Evolutionary conservation across 2,888 invertebrate species (phyloP).

Genomic region (Apamea epomidion): DNA sequence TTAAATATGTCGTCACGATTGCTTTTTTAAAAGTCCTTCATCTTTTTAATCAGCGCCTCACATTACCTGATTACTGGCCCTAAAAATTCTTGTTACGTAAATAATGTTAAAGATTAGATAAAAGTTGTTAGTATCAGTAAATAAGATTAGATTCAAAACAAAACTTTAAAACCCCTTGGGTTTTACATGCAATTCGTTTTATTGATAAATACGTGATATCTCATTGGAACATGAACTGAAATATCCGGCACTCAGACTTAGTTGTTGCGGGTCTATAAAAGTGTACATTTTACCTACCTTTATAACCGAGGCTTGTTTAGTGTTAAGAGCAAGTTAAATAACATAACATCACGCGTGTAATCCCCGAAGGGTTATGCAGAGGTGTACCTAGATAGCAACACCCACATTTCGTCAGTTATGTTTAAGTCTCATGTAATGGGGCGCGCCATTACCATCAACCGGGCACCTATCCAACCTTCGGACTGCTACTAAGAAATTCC

Average conservation of each 20-base stretch:
- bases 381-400: neutral
- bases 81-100: constrained; percentile 33
- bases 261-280: neutral
- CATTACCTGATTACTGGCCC: constrained; percentile 15
- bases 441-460: neutral
- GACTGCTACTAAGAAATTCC: neutral
- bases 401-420: neutral
- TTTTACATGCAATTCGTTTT: constrained; percentile 43
- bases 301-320: neutral
- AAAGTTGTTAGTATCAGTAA: constrained; percentile 27
- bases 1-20: neutral
- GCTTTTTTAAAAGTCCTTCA: neutral
- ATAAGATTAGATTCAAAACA: constrained; percentile 59
- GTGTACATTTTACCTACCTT: neutral
- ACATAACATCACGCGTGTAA: neutral
- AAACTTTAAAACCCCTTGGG: constrained; percentile 44
- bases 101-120: constrained; percentile 51
- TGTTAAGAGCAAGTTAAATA: neutral
- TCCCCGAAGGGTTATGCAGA: neutral
- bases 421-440: neutral
- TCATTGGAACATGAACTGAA: constrained; percentile 8
- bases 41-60: neutral
- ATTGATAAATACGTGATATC: constrained; percentile 44
- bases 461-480: neutral
- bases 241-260: constrained; percentile 2